phyloP scores from a whole-genome alignment of 1,140 invertebrate genomes.

The Orchestia grillus region DNA sequence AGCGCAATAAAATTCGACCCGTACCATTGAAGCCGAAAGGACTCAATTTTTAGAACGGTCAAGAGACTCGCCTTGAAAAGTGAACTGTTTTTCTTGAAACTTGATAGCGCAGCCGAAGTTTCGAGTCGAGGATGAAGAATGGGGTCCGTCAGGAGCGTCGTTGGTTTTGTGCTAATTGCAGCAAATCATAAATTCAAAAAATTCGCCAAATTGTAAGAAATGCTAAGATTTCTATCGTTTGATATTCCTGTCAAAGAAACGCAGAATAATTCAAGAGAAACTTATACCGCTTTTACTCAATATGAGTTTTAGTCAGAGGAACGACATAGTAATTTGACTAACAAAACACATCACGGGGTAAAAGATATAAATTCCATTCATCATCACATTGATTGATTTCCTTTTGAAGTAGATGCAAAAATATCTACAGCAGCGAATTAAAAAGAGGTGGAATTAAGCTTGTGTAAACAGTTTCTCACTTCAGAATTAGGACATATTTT shows the following conservation, averaged over 20 bases:
- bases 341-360: too few species aligned
- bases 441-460: too few species aligned
- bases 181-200: background rate
- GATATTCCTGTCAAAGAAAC: too few species aligned
- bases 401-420: too few species aligned
- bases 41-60: conserved; percentile 1
- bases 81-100: conserved; percentile 33
- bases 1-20: conserved; percentile 30
- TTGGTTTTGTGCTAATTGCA: background rate
- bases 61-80: background rate
- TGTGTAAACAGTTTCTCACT: too few species aligned
- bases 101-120: background rate
- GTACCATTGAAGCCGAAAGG: background rate
- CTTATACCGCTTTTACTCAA: background rate
- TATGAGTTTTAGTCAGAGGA: too few species aligned
- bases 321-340: too few species aligned
- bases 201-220: background rate
- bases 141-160: background rate
- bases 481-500: too few species aligned
- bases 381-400: too few species aligned
- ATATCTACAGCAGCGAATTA: too few species aligned
- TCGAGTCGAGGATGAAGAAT: background rate
- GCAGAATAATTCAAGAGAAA: background rate
- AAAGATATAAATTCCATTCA: too few species aligned
- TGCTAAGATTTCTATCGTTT: too few species aligned